Conservation (phyloP, 2,797 vertebrate species). For the Enteromius paludinosus region DNA sequence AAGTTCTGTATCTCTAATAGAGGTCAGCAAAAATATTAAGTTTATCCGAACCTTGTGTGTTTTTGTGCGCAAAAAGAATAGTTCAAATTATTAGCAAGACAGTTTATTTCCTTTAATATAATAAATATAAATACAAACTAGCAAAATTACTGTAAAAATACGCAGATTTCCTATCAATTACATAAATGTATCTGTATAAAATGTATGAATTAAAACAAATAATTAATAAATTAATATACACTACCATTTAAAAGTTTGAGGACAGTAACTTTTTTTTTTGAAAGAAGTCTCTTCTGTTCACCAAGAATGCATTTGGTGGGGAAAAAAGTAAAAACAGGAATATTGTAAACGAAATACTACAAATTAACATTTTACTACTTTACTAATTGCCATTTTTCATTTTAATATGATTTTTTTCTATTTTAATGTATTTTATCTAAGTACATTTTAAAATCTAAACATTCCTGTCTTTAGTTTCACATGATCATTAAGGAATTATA, state of each 20-base stretch:
- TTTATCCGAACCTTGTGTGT: background rate
- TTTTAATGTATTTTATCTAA: background rate
- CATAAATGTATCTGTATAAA: background rate
- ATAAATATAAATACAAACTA: background rate
- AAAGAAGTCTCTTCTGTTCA: background rate
- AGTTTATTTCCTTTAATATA: no score
- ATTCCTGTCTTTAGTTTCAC: background rate
- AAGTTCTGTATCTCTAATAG: background rate
- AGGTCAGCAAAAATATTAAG: background rate
- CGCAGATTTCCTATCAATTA: background rate
- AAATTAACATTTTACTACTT: background rate
- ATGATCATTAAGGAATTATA: background rate
- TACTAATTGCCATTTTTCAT: background rate
- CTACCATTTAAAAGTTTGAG: background rate
- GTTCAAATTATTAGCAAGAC: background rate
- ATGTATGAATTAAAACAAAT: background rate
- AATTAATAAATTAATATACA: background rate
- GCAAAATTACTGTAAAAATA: background rate
- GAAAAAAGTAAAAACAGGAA: background rate
- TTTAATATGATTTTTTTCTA: background rate
- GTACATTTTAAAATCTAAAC: background rate
- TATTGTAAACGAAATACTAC: background rate
- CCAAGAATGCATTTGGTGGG: background rate
- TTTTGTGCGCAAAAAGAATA: background rate
- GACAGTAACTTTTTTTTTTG: background rate